A percentile compares a stretch with the other conserved stretches of the same genome.
Conservation (phyloP, 2,797 vertebrate species). For the Halcyon badia region DNA sequence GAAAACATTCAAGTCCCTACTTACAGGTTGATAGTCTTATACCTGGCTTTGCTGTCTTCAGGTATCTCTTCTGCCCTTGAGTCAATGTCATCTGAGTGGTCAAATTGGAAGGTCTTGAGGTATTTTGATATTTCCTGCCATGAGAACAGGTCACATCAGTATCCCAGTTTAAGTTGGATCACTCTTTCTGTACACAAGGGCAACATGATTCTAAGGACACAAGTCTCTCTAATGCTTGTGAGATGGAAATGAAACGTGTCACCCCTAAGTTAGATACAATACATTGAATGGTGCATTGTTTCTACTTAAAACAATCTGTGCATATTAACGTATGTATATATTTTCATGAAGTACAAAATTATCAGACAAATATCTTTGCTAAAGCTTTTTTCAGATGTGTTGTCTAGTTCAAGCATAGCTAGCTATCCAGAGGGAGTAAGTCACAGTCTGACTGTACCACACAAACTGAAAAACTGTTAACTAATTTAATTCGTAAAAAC, state of each 20-base stretch:
- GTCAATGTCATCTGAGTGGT: not conserved
- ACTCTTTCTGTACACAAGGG: not conserved
- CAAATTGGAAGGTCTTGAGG: not conserved
- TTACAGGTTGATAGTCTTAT: not conserved
- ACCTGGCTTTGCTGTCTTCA: not conserved
- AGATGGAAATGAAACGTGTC: not conserved
- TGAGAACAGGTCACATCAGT: not conserved
- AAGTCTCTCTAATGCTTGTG: not conserved
- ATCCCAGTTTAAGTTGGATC: not conserved
- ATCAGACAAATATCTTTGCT: not conserved
- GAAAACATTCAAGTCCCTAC: not conserved
- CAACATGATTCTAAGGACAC: not conserved
- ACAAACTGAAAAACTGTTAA: not conserved
- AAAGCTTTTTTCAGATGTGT: not conserved
- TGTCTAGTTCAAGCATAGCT: not conserved
- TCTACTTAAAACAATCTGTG: not conserved
- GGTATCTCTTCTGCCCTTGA: not conserved
- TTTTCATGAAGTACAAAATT: not conserved
- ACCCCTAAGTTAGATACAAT: too few species aligned
- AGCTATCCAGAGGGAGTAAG: not conserved
- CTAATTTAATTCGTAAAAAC: not conserved
- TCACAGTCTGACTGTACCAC: not conserved
- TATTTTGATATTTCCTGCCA: not conserved
- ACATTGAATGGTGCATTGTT: not conserved
- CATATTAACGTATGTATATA: fast-evolving